Evolutionary conservation across 2,888 invertebrate species (phyloP), one percentile per base, ranked within the genome.

Genomic region (Ichneumoninae sp.): DNA sequence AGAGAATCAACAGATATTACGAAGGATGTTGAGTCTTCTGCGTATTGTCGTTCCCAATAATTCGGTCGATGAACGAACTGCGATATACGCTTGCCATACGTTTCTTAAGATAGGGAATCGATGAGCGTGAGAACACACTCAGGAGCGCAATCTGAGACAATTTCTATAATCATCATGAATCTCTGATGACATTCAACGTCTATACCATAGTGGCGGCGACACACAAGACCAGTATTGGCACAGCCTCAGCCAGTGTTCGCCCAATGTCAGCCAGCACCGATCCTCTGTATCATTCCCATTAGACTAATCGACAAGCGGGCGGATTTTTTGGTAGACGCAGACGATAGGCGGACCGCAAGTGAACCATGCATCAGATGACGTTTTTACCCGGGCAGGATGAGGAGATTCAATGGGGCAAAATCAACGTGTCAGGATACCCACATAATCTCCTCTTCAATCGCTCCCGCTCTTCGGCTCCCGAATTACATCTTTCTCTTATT

Each of bases 1-100:
- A 36, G 50, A 36, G 40, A 65, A 78, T 57, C 22, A 57, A 57
- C 57, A 57, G 22, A 26, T 22, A 26, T 22, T 2, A 54, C 76
- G 22, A 19, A 22, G 66, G n/a, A 76, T 76, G 66, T 66, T 65
- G 65, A 76, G 13, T 36, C 52, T 33, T 52, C 40, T 26, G 50
- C 40, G 36, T 40, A 52, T 66, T 52, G 65, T 75, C 40, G 33
- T 66, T 40, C 26, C 40, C 52, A 63, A 71, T 71, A 47, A 36
- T 71, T 71, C 47, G 22, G 50, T 71, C 65, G 52, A 52, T 44
- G 36, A 22, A 36, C 36, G 63, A 65, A 65, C 16, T 4, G 22
- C 57, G 10, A 4, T 57, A 26, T 13, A 13, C 10, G 1, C 3
- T 22, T 8, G 54, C 19, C 22, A 54, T 3, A 22, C 22, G 22